Percentiles rank a stretch among this genome's conserved stretches.
Conservation (phyloP, 1,140 invertebrate species). For the Mactra quadrangularis region DNA sequence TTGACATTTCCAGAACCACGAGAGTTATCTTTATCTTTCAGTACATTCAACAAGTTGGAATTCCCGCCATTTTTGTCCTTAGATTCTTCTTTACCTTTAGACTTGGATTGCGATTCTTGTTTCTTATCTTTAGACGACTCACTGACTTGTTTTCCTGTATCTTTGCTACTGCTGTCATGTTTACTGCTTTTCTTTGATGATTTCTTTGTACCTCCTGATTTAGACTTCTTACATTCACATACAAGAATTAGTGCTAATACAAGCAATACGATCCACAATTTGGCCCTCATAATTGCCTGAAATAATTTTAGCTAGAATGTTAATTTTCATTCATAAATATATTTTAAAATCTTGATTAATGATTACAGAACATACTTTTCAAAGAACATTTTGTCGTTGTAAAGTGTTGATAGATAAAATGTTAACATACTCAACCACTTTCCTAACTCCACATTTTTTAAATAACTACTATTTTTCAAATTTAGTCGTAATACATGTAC, state of each 20-base stretch:
- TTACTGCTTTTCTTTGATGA: too few species aligned
- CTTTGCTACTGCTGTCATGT: too few species aligned
- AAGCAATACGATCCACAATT: constrained; percentile 9
- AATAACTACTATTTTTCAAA: not conserved
- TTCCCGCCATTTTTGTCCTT: too few species aligned
- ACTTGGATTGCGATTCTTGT: too few species aligned
- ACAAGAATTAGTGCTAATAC: not conserved
- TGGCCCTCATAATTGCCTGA: not conserved
- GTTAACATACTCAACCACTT: not conserved
- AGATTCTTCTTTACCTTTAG: too few species aligned
- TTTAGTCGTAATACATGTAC: too few species aligned
- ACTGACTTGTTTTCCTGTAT: too few species aligned
- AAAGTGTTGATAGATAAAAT: not conserved
- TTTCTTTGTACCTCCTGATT: too few species aligned
- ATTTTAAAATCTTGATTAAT: not conserved
- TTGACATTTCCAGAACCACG: too few species aligned
- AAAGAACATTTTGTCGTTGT: not conserved
- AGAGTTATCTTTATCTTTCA: too few species aligned
- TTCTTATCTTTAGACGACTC: too few species aligned
- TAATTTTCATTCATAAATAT: not conserved
- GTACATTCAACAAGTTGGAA: too few species aligned
- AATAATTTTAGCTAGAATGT: not conserved
- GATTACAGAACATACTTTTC: not conserved
- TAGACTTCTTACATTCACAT: constrained; percentile 13
- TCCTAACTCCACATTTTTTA: not conserved